Percentiles rank a stretch among this genome's conserved stretches.
Conservation (phyloP, 2,113 vertebrate genomes). For the Tor tambroides region DNA sequence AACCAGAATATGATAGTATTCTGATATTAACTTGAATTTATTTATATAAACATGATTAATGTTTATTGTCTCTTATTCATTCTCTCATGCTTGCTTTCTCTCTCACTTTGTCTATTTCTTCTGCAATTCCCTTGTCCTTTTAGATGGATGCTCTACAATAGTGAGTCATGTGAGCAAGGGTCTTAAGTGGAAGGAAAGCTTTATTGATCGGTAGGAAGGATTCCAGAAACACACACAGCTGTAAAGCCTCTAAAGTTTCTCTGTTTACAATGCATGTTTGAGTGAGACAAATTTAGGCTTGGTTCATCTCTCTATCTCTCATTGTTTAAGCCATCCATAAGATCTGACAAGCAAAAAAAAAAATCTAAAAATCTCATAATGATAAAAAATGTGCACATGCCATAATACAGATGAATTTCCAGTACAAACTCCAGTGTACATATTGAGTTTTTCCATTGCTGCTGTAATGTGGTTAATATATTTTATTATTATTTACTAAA, state of each 20-base stretch:
- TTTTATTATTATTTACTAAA: conserved; percentile 12
- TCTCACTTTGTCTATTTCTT: conserved; percentile 31
- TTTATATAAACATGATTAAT: background rate
- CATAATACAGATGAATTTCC: background rate
- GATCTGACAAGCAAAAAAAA: background rate
- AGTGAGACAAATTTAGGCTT: background rate
- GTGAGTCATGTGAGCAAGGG: conserved; percentile 52
- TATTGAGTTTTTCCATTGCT: background rate
- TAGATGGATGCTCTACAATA: conserved; percentile 28
- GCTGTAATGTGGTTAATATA: background rate
- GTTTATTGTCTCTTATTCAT: background rate
- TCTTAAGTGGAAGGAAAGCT: conserved; percentile 55
- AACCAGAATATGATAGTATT: background rate
- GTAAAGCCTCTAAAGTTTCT: conserved; percentile 15
- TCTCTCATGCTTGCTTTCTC: background rate
- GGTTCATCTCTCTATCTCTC: background rate
- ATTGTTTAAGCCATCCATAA: background rate
- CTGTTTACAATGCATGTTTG: conserved; percentile 17
- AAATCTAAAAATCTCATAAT: background rate
- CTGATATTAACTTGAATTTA: background rate
- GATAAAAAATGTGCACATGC: background rate
- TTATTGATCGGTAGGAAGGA: conserved; percentile 56
- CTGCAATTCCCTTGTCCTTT: conserved; percentile 39
- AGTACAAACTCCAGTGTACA: background rate
- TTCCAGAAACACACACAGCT: conserved; percentile 50